Evolutionary conservation across 1,140 invertebrate genomes (phyloP), one percentile per base, ranked within the genome.

Genomic region (Solenopsis invicta): DNA sequence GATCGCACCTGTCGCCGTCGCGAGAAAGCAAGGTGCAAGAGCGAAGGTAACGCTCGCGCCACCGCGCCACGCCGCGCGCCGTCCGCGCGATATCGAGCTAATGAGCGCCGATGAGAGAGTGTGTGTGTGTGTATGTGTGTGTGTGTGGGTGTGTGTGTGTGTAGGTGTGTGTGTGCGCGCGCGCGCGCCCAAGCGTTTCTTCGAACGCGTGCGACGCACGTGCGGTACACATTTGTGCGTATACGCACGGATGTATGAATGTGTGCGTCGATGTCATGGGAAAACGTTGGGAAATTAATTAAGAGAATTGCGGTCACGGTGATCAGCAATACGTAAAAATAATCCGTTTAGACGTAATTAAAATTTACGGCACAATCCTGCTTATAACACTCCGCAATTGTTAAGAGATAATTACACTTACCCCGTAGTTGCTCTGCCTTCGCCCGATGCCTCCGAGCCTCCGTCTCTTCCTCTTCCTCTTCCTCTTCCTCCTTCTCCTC

Each of bases 41-140:
- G 72, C 62, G 74, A 85, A 80, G 86, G 71, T 85, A 86, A 88
- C 88, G 86, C 89, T 90, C 88, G 91, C 88, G n/a, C n/a, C n/a
- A n/a, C 80, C 78, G 37, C 89, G 87, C 87, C 86, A 41, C 45
- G 45, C n/a, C n/a, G n/a, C n/a, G n/a, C n/a, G n/a, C n/a, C n/a
- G n/a, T n/a, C 10, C 90, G 87, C 71, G 91, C 92, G 93, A 94
- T 94, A 94, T 90, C 92, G 88, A 85, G 85, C 90, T 94, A 94
- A 94, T 93, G 93, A 89, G 85, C 87, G 1, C 13, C 48, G 77
- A 84, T 18, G n/a, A n/a, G n/a, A n/a, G n/a, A n/a, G n/a, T n/a
- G n/a, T n/a, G n/a, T n/a, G n/a, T n/a, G n/a, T n/a, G n/a, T n/a
- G n/a, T n/a, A n/a, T n/a, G n/a, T n/a, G n/a, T n/a, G n/a, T n/a